Evolutionary conservation across 1,140 invertebrate genomes (phyloP).

Genomic region (Drosophila insularis): DNA sequence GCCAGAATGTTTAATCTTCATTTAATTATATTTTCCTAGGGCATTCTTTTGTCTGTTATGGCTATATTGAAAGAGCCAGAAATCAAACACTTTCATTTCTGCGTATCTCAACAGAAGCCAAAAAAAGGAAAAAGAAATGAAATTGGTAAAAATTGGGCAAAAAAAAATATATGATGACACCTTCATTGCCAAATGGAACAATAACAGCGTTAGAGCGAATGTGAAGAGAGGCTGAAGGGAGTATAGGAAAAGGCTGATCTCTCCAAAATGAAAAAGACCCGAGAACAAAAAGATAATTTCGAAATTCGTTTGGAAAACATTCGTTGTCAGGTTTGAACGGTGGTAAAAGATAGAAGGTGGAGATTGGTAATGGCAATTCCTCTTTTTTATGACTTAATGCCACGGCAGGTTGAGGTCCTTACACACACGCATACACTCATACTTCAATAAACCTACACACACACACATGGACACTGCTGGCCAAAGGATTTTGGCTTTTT

Average conservation of each 20-base stretch:
- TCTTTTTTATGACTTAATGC: slow-evolving; percentile 53
- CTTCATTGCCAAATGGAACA: slow-evolving; percentile 68
- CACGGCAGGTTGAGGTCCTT: neutral
- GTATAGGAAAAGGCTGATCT: slow-evolving; percentile 38
- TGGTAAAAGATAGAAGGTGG: neutral
- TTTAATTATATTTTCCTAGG: neutral
- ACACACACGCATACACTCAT: slow-evolving; percentile 9
- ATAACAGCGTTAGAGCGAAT: slow-evolving; percentile 33
- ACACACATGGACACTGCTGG: neutral
- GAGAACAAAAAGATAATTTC: slow-evolving; percentile 69
- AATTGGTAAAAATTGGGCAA: slow-evolving; percentile 55
- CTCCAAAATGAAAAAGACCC: slow-evolving; percentile 17
- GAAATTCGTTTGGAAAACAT: slow-evolving; percentile 62
- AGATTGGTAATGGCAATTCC: slow-evolving; percentile 29
- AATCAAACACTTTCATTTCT: slow-evolving; percentile 34
- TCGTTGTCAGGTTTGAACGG: slow-evolving; percentile 32
- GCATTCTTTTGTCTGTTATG: neutral
- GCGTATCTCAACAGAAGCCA: slow-evolving; percentile 37
- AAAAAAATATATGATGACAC: slow-evolving; percentile 75
- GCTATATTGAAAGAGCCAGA: slow-evolving; percentile 7
- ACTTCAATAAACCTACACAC: neutral
- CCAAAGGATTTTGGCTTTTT: slow-evolving; percentile 60
- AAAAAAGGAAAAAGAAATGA: slow-evolving; percentile 42
- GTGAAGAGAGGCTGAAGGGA: neutral
- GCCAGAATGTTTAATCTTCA: neutral